Conservation (phyloP, 1,140 invertebrate genomes). For the Hormaphis cornu region DNA sequence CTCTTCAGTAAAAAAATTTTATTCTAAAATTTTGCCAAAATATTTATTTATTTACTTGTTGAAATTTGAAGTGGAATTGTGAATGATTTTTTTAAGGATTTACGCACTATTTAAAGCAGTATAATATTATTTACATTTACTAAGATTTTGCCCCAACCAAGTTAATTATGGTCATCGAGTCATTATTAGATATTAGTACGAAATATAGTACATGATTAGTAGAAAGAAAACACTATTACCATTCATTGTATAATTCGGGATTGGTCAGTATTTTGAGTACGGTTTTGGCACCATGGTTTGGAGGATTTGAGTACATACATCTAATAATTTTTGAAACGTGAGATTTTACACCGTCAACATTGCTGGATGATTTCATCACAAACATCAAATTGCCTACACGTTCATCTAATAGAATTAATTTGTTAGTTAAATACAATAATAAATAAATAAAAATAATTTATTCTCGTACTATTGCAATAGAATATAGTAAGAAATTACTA, state of each 20-base stretch:
- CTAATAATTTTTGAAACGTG: conserved; percentile 82
- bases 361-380: conserved; percentile 56
- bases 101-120: background rate
- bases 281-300: conserved; percentile 77
- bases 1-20: too few species aligned
- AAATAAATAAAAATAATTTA: background rate
- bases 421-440: background rate
- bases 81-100: background rate
- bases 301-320: conserved; percentile 80
- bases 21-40: too few species aligned
- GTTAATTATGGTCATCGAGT: too few species aligned
- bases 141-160: background rate
- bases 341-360: conserved; percentile 59
- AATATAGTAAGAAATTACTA: conserved; percentile 34
- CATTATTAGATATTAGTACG: too few species aligned
- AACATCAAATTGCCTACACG: conserved; percentile 82
- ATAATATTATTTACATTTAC: background rate
- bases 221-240: too few species aligned
- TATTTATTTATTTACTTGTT: too few species aligned
- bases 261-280: conserved; percentile 77
- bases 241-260: conserved; percentile 66
- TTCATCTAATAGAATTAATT: conserved; percentile 57
- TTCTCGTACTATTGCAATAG: background rate
- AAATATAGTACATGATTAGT: too few species aligned
- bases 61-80: too few species aligned